These are phyloP conservation scores for Heliothis peltigera DNA, from an alignment of 2,888 invertebrate genomes.

Conservation along the genomic window DNA sequence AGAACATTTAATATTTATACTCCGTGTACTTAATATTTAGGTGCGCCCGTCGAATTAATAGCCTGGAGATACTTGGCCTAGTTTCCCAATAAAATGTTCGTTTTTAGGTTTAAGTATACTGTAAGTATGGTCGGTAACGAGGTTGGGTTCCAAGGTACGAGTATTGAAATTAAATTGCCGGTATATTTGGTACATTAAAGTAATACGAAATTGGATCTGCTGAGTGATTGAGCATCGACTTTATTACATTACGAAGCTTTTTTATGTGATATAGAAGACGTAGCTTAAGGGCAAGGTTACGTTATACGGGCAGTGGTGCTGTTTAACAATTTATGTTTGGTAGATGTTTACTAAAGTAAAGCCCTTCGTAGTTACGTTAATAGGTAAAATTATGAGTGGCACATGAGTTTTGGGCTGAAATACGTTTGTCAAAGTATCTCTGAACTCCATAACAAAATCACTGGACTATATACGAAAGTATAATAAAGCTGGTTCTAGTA, in stretches of 20 bases:
- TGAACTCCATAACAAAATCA: no score
- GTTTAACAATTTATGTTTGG: neutral
- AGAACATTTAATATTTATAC: conserved; percentile 65
- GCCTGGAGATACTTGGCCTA: conserved; percentile 49
- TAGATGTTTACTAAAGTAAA: no score
- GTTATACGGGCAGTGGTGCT: neutral
- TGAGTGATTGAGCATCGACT: conserved; percentile 25
- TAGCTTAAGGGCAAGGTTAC: neutral
- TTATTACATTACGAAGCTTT: conserved; percentile 1
- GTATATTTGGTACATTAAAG: conserved; percentile 43
- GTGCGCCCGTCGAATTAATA: conserved; percentile 56
- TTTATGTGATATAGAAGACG: neutral
- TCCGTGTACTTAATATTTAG: conserved; percentile 61
- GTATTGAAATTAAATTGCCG: conserved; percentile 57
- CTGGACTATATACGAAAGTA: no score
- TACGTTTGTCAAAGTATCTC: no score
- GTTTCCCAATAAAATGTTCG: conserved; percentile 53
- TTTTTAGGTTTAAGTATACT: conserved; percentile 55
- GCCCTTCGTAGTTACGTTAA: no score
- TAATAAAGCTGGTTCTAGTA: no score
- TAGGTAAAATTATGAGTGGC: no score
- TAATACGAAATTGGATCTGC: conserved; percentile 28
- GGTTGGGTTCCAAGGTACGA: conserved; percentile 40
- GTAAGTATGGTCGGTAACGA: conserved; percentile 41
- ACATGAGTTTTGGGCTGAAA: no score